Evolutionary conservation across 1,140 invertebrate genomes (phyloP).

Genomic region (Dufourea novaeangliae): DNA sequence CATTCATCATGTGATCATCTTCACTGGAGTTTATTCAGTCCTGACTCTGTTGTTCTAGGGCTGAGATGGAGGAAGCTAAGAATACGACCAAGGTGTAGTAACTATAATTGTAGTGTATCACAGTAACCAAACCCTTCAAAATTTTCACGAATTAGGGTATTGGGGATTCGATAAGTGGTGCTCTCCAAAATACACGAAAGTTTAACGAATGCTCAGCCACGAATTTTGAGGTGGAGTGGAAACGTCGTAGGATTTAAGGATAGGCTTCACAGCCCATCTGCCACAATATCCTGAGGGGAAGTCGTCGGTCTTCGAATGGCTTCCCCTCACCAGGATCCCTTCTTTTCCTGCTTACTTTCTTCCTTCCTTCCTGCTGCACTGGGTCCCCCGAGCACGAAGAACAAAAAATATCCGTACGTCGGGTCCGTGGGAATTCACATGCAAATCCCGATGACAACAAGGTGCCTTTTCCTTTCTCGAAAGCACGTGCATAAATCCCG

Average conservation of each 20-base stretch:
- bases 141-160: background rate
- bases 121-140: too few relatives aligned
- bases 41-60: too few relatives aligned
- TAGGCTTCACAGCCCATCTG: constrained; percentile 49
- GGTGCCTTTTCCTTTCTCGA: constrained; percentile 51
- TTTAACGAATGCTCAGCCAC: background rate
- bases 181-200: too few relatives aligned
- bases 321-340: constrained; percentile 51
- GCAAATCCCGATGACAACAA: constrained; percentile 66
- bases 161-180: background rate
- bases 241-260: background rate
- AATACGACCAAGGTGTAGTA: too few relatives aligned
- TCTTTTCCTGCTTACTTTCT: constrained; percentile 52
- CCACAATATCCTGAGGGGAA: constrained; percentile 50
- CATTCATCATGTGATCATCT: too few relatives aligned
- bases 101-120: too few relatives aligned
- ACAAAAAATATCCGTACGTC: constrained; percentile 58
- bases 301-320: constrained; percentile 28
- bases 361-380: constrained; percentile 31
- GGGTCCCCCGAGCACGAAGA: constrained; percentile 20
- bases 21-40: too few relatives aligned
- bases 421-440: constrained; percentile 67
- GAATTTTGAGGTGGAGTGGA: background rate
- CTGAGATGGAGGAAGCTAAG: too few relatives aligned
- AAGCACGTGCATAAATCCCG: constrained; percentile 28